phyloP scores from a whole-genome alignment of 37 sponge, comb jelly and placozoan genomes.

The Aplysina aerophoba region DNA sequence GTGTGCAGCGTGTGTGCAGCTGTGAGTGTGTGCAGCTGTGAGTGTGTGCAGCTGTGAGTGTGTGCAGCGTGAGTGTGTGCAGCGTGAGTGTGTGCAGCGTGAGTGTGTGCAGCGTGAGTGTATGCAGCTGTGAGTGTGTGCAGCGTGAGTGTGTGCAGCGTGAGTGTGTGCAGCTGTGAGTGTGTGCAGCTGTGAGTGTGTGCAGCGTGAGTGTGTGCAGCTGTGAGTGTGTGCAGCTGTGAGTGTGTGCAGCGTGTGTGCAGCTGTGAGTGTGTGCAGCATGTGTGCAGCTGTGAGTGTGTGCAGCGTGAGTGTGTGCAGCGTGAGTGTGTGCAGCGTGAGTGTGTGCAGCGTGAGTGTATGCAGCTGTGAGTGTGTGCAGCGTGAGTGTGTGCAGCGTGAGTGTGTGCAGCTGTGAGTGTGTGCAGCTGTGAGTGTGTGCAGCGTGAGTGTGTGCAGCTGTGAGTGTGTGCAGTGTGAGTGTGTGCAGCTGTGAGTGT shows the following conservation, averaged over 20 bases:
- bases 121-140: not conserved
- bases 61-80: constrained; percentile 18
- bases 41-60: not conserved
- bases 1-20: too few relatives aligned
- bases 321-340: not conserved
- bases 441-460: too few relatives aligned
- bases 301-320: not conserved
- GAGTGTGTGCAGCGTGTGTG: not conserved
- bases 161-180: too few relatives aligned
- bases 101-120: not conserved
- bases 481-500: too few relatives aligned
- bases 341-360: not conserved
- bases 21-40: constrained; percentile 13
- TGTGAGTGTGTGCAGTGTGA: too few relatives aligned
- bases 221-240: not conserved
- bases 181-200: constrained; percentile 10
- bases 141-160: constrained; percentile 7
- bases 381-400: too few relatives aligned
- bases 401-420: too few relatives aligned
- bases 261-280: not conserved
- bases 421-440: too few relatives aligned
- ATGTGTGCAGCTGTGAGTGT: not conserved
- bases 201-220: not conserved
- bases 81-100: constrained; percentile 12
- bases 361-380: not conserved